Evolutionary conservation across 2,797 vertebrate species (phyloP).

Genomic region (Philypnodon macrostomus): DNA sequence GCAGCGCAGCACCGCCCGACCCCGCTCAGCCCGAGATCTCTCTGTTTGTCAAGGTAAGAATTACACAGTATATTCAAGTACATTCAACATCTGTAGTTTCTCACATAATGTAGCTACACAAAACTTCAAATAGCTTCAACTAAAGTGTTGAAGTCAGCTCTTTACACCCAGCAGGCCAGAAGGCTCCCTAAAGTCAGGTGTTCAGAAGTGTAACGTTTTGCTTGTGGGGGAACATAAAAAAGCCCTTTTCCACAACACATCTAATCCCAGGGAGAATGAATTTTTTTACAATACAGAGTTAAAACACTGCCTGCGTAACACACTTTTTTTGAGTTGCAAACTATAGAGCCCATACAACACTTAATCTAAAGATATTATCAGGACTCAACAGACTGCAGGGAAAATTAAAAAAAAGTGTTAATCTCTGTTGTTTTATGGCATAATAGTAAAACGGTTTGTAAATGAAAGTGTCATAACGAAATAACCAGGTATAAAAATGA

Average conservation of each 20-base stretch:
- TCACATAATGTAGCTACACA: background rate
- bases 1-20: constrained; percentile 33
- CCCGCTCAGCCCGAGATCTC: constrained; percentile 62
- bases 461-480: no score
- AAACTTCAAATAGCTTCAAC: background rate
- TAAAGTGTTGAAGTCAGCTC: constrained; percentile 1
- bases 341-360: no score
- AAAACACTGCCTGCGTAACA: background rate
- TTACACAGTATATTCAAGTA: background rate
- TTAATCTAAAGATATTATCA: no score
- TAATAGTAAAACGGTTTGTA: no score
- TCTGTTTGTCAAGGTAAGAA: constrained; percentile 76
- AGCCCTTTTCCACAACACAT: background rate
- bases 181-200: background rate
- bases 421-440: no score
- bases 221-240: background rate
- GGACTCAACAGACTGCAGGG: no score
- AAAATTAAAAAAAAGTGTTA: no score
- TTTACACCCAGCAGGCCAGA: background rate
- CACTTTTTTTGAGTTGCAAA: no score
- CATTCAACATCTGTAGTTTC: background rate
- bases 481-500: no score
- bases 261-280: no score
- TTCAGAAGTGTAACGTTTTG: background rate
- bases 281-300: background rate